A percentile compares a stretch with the other conserved stretches of the same genome.
Evolutionary conservation across 2,113 vertebrate species (phyloP).

Genomic region (Taurulus bubalis): DNA sequence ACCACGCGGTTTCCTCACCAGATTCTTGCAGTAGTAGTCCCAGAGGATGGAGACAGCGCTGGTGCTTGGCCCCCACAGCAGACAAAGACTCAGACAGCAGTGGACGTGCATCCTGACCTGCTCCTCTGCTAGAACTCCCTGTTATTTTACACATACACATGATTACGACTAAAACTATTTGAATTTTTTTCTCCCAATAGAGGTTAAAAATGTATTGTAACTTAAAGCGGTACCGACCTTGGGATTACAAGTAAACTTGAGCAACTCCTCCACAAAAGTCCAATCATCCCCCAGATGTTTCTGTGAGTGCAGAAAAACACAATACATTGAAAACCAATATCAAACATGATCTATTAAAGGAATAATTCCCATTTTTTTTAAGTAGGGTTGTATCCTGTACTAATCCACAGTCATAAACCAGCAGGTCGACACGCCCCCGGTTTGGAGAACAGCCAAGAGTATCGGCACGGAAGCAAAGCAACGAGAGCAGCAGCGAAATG

Average conservation of each 20-base stretch:
- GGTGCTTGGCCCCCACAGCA: constrained; percentile 90
- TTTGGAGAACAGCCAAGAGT: neutral
- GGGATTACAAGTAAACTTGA: constrained; percentile 87
- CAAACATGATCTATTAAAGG: neutral
- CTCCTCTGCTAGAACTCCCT: constrained; percentile 86
- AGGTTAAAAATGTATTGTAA: neutral
- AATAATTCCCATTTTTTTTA: no score
- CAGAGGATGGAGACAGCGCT: constrained; percentile 88
- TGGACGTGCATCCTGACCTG: constrained; percentile 93
- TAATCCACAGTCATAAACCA: neutral
- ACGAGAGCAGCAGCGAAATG: neutral
- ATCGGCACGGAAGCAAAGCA: neutral
- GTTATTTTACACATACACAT: constrained; percentile 23
- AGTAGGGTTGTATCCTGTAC: neutral
- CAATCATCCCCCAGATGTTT: constrained; percentile 89
- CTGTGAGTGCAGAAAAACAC: constrained; percentile 75
- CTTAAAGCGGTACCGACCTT: constrained; percentile 81
- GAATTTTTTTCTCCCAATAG: neutral
- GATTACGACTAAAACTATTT: neutral
- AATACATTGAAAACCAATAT: constrained; percentile 13
- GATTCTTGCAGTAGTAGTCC: constrained; percentile 95
- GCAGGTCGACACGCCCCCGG: neutral
- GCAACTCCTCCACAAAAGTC: constrained; percentile 89
- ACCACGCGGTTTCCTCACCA: constrained; percentile 82
- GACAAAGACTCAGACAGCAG: constrained; percentile 91